Base-by-base conservation (phyloP, 2,797 vertebrate genomes). In the Pampus argenteus region DNA sequence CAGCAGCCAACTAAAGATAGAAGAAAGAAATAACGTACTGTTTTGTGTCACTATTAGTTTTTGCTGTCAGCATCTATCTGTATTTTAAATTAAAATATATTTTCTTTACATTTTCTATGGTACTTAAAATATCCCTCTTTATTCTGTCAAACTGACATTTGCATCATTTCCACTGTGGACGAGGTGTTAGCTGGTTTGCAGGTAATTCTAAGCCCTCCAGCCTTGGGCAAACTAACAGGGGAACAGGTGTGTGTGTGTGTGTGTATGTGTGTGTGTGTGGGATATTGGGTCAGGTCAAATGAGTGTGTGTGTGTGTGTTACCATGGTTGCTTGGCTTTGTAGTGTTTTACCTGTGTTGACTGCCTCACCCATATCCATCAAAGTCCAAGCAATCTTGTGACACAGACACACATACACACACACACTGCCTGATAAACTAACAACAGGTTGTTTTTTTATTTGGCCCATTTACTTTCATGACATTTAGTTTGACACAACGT, bases 251-350 rank as follows among this genome's bases (percentile, higher is more conserved):
- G 52, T 80, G 72, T 74, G 63, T 74, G 79, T 83, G 57, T 82
- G 57, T 68, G 56, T 54, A 28, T 47, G 62, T 67, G 48, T 73
- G 59, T 72, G 69, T 64, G 77, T 79, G 76, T 31, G 65, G 63
- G 73, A 82, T 86, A 73, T 81, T 77, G 72, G 87, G 86, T 91
- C 86, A 85, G 80, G 82, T 83, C 78, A 86, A 80, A 85, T 65
- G 86, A 90, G 74, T 75, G 76, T 83, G 69, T 79, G 74, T 75
- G 76, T 83, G 69, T 79, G 65, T 4, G 86, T 93, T 91, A 65
- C 90, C 89, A 89, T 91, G 91, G 87, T 84, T 81, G 77, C 89
- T 63, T 66, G 73, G 82, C 81, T 89, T 84, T 74, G 82, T 70
- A 69, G 80, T 66, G 52, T 86, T 90, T 85, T 78, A 89, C 80